Evolutionary conservation across 2,113 vertebrate species (phyloP), one percentile per base, ranked within the genome.

Genomic region (Thalassoma bifasciatum): DNA sequence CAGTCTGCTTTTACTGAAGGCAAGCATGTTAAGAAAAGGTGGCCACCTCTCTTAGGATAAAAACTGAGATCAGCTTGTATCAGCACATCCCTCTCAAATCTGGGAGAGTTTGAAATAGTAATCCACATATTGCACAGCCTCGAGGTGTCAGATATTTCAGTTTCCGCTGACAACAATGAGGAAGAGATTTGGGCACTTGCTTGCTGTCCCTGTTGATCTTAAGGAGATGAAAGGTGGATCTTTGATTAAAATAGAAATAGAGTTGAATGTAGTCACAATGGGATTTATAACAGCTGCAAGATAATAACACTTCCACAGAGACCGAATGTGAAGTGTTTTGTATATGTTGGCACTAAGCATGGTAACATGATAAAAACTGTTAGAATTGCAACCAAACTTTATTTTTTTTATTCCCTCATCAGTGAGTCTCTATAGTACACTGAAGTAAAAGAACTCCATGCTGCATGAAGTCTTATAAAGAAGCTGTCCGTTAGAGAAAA

Each of bases 91-190:
- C 26, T 61, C 36, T 79, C 60, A 8, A 14, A 53, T 30, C 49
- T 23, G 52, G 21, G 79, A 77, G 76, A 56, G 51, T 58, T 60
- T 74, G 59, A 88, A 86, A 86, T 88, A 81, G 85, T 84, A 78
- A 85, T 72, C 69, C 30, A 24, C 47, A 68, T 21, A 13, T 44
- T 47, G 59, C 50, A 46, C 30, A 75, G 52, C 79, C 78, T 84
- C 49, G 67, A 67, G 57, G 75, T 81, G 82, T 80, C 52, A 60
- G 49, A 83, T 44, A 73, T 75, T 24, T 50, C 46, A 19, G 47
- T 59, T 19, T 66, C 59, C 75, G 72, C 75, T 63, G 72, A 2
- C 0, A 76, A 76, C 66, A 76, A 78, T 58, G 49, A 70, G 44
- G 17, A 47, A 19, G 46, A 49, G 46, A 49, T 49, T n/a, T 49